Conservation (phyloP, 2,888 invertebrate genomes). For the Tetragonula carbonaria region DNA sequence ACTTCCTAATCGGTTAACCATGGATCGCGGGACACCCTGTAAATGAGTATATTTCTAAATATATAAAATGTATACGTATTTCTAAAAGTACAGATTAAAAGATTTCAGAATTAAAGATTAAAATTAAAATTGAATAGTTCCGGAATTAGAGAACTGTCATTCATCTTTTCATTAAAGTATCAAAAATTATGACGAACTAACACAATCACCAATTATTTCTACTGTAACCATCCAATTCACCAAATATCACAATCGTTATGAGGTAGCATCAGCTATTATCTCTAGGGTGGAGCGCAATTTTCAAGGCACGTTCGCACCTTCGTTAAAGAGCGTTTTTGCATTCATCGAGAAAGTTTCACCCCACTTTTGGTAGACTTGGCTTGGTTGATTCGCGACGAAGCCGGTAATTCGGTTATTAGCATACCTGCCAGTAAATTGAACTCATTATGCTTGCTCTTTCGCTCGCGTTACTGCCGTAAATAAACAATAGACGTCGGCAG, state of each 20-base stretch:
- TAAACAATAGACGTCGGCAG: slow-evolving; percentile 25
- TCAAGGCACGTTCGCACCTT: not conserved
- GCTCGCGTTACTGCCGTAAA: not conserved
- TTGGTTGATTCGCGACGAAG: slow-evolving; percentile 2
- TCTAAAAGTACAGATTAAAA: too few relatives aligned
- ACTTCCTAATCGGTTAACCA: too few relatives aligned
- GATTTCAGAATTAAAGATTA: too few relatives aligned
- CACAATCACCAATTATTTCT: too few relatives aligned
- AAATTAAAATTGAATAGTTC: too few relatives aligned
- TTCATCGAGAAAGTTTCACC: slow-evolving; percentile 38
- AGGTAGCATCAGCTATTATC: not conserved
- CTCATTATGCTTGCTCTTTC: slow-evolving; percentile 20
- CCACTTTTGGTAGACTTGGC: slow-evolving; percentile 13
- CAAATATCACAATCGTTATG: not conserved
- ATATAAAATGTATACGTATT: too few relatives aligned
- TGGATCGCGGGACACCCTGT: too few relatives aligned
- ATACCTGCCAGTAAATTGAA: slow-evolving; percentile 33
- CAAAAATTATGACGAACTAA: too few relatives aligned
- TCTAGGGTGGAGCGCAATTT: not conserved
- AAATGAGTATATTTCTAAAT: too few relatives aligned
- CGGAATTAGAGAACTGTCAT: too few relatives aligned
- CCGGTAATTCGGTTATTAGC: slow-evolving; percentile 39
- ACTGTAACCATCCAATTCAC: too few relatives aligned
- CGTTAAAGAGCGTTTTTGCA: slow-evolving; percentile 9
- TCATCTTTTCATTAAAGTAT: too few relatives aligned